Evolutionary conservation across 2,113 vertebrate genomes (phyloP), one percentile per base, ranked within the genome.

Genomic region (Nothobranchius kuhntae): DNA sequence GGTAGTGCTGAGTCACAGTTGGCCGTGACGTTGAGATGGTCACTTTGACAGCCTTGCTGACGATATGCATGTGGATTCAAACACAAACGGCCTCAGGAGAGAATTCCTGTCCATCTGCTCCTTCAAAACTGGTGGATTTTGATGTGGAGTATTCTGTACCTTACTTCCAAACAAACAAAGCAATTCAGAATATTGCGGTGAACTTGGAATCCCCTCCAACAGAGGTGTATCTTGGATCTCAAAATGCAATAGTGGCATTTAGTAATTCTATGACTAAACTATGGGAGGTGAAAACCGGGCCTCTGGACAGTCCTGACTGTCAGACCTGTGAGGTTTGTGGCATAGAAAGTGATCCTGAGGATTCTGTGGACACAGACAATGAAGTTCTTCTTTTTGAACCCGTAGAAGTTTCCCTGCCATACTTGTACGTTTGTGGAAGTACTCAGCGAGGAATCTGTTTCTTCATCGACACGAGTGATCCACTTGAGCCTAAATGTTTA

Each of bases 401-500:
- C 0, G 35, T 58, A 3, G 40, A 82, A 0, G 53, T 5, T 64
- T 52, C 24, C 0, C 7, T 92, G 21, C 83, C 86, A 0, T 91
- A 91, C 53, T 77, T 98, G 64, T 94, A 96, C 73, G 88, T 93
- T 66, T 98, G 98, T 38, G 94, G 98, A 44, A 95, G 94, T 0
- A 92, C 93, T 9, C 88, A 3, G 17, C 89, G 89, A 0, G 98
- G 98, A 13, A 90, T 95, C 51, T 99, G 98, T 84, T 94, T 94
- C 81, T 80, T 89, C 58, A 90, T 98, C 50, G 38, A 85, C 1
- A 0, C 64, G 11, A 0, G 2, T 0, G 0, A 0, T 3, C 1
- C 21, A 9, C n/a, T 11, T 2, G 0, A 38, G 46, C 76, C 80
- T 26, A 1, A 4, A 13, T 98, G 96, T 82, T 92, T 98, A 42